Evolutionary conservation across 2,113 vertebrate species (phyloP).

Genomic region (Eclectus roratus): DNA sequence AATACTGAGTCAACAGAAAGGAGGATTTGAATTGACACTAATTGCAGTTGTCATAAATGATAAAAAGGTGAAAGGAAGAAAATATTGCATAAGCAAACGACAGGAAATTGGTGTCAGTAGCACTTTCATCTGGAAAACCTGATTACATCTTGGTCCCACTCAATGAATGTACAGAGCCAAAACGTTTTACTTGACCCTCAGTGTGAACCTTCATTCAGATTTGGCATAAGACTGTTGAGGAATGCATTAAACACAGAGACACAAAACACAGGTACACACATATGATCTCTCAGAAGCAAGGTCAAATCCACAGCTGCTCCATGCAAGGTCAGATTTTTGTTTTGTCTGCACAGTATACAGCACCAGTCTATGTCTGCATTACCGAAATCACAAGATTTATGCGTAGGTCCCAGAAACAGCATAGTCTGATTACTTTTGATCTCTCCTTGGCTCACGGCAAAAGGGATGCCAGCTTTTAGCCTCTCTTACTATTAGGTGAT

Average conservation of each 20-base stretch:
- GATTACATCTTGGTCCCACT: neutral
- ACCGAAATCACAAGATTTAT: neutral
- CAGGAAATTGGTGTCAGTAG: neutral
- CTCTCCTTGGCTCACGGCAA: neutral
- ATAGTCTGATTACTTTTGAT: neutral
- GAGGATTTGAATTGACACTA: neutral
- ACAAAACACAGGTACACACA: neutral
- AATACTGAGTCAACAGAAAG: neutral
- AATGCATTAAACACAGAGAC: neutral
- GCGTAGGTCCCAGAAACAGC: neutral
- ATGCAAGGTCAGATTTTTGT: neutral
- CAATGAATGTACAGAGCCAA: neutral
- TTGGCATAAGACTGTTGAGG: neutral
- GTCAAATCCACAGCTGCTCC: neutral
- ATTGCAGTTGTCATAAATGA: neutral
- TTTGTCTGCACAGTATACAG: neutral
- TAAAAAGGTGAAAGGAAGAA: neutral
- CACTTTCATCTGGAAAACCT: neutral
- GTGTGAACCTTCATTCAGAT: neutral
- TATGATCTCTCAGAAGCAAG: neutral
- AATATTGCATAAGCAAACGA: neutral
- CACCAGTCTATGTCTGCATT: fast-evolving
- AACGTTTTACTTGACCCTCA: neutral
- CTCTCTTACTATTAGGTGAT: neutral
- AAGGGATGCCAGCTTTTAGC: neutral